A percentile compares a stretch with the other conserved stretches of the same genome.
phyloP scores from a whole-genome alignment of 2,113 vertebrate genomes.

The Eleginops maclovinus region DNA sequence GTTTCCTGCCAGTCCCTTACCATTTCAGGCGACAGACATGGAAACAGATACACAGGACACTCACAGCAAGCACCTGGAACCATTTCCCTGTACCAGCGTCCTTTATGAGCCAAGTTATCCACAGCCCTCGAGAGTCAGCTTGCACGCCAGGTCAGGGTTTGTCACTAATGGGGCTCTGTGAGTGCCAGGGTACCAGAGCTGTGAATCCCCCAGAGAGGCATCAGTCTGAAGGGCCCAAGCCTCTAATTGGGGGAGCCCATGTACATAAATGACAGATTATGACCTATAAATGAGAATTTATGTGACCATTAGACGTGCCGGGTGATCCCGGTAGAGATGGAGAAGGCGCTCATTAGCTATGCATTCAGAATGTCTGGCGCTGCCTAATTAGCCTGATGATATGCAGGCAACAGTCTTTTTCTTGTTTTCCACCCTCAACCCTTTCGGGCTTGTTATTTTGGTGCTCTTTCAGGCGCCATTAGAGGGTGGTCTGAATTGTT shows the following conservation, averaged over 20 bases:
- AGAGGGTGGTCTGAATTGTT: conserved; percentile 26
- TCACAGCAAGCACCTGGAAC: conserved; percentile 64
- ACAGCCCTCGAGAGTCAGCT: conserved; percentile 62
- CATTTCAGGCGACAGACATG: conserved; percentile 32
- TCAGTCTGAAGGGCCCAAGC: conserved; percentile 69
- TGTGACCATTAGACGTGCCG: conserved; percentile 85
- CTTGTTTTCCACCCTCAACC: conserved; percentile 50
- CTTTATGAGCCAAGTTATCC: conserved; percentile 75
- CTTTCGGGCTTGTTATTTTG: conserved; percentile 53
- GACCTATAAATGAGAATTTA: conserved; percentile 89
- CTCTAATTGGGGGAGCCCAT: conserved; percentile 82
- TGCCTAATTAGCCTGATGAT: conserved; percentile 78
- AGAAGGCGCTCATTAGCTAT: conserved; percentile 81
- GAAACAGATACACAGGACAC: conserved; percentile 42
- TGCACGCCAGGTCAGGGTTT: conserved; percentile 65
- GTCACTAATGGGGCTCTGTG: conserved; percentile 79
- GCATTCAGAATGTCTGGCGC: conserved; percentile 70
- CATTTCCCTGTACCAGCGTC: conserved; percentile 41
- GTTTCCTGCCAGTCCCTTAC: conserved; percentile 49
- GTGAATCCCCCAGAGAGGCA: conserved; percentile 81
- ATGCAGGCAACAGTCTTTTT: conserved; percentile 69
- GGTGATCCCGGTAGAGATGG: conserved; percentile 80
- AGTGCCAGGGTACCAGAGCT: conserved; percentile 70
- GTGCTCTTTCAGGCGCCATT: conserved; percentile 35
- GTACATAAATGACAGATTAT: conserved; percentile 87